phyloP scores from a whole-genome alignment of 2,113 vertebrate species.

The Bujurquina vittata region DNA sequence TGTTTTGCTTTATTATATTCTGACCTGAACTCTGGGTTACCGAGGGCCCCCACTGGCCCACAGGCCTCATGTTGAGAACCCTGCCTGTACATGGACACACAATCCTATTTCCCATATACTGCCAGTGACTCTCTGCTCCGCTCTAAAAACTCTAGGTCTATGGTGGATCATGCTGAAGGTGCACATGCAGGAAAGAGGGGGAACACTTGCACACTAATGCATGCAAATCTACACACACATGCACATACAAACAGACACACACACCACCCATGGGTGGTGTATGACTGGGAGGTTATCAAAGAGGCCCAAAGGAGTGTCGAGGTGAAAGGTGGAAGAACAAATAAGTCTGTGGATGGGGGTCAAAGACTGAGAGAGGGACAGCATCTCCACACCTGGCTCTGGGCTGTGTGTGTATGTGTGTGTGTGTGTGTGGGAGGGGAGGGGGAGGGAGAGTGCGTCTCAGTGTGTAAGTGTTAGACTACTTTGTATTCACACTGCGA shows the following conservation, averaged over 20 bases:
- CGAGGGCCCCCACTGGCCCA: neutral
- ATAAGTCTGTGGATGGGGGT: slow-evolving; percentile 43
- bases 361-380: slow-evolving; percentile 65
- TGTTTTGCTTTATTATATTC: neutral
- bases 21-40: neutral
- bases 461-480: slow-evolving; percentile 16
- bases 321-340: slow-evolving; percentile 54
- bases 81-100: neutral
- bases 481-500: slow-evolving; percentile 81
- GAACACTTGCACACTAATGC: slow-evolving; percentile 26
- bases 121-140: neutral
- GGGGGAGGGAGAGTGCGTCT: slow-evolving; percentile 8
- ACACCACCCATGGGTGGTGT: slow-evolving; percentile 69
- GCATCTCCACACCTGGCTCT: slow-evolving; percentile 74
- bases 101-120: neutral
- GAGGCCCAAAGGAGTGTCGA: slow-evolving; percentile 69
- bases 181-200: slow-evolving; percentile 58
- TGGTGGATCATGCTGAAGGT: slow-evolving; percentile 58
- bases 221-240: slow-evolving; percentile 20
- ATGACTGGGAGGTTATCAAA: slow-evolving; percentile 65
- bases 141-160: slow-evolving; percentile 57
- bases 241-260: slow-evolving; percentile 53
- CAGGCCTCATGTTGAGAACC: neutral
- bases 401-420: slow-evolving; percentile 59
- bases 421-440: slow-evolving; percentile 19